A percentile compares a stretch with the other conserved stretches of the same genome.
Evolutionary conservation across 2,797 vertebrate species (phyloP).

Genomic region (Neosilurus mollespiculum): DNA sequence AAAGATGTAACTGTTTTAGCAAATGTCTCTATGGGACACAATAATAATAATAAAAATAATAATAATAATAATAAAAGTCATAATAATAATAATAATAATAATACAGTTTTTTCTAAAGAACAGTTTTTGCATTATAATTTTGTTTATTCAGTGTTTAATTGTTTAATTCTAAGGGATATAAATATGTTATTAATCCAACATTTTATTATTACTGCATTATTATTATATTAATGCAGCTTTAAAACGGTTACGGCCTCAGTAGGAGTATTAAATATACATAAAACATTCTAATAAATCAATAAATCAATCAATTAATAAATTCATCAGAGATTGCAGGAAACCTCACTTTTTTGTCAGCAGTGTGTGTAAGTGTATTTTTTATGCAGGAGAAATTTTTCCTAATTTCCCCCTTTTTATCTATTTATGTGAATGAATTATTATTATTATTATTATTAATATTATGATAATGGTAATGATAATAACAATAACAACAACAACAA

Average conservation of each 20-base stretch:
- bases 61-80: neutral
- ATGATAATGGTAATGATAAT: no score
- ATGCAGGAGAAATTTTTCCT: neutral
- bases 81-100: slow-evolving; percentile 4
- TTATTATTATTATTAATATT: no score
- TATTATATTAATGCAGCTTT: neutral
- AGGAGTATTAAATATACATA: neutral
- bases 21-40: neutral
- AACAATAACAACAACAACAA: no score
- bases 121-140: neutral
- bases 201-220: neutral
- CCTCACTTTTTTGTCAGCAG: neutral
- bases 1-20: slow-evolving; percentile 15
- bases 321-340: neutral
- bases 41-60: no score
- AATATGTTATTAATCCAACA: neutral
- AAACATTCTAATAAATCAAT: neutral
- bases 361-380: neutral
- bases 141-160: neutral
- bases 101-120: neutral
- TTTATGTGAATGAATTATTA: no score
- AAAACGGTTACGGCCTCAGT: neutral
- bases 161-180: neutral
- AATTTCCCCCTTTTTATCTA: no score
- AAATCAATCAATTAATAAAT: neutral